These are phyloP conservation scores for Barnardius zonarius DNA, from an alignment of 2,113 vertebrate genomes.

Conservation along the genomic window DNA sequence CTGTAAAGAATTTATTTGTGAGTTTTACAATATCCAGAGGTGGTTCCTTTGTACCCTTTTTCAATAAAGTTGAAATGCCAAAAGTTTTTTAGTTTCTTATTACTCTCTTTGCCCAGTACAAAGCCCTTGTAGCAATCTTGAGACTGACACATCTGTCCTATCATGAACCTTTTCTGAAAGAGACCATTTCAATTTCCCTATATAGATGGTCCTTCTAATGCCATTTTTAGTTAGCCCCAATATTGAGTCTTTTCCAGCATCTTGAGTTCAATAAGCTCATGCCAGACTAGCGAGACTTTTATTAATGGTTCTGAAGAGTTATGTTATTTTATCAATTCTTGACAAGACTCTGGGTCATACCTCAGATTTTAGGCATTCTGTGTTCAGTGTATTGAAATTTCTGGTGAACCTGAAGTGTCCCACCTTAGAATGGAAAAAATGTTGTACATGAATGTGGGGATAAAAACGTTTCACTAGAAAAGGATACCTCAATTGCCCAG, in stretches of 20 bases:
- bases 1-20: slow-evolving; percentile 65
- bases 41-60: slow-evolving; percentile 54
- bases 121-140: not conserved
- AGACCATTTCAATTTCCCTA: not conserved
- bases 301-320: not conserved
- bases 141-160: not conserved
- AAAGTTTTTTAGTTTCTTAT: slow-evolving; percentile 26
- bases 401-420: not conserved
- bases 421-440: not conserved
- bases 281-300: not conserved
- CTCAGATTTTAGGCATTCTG: not conserved
- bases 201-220: not conserved
- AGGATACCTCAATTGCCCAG: not conserved
- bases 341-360: not conserved
- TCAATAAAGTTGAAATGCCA: slow-evolving; percentile 36
- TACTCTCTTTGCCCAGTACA: not conserved
- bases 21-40: slow-evolving; percentile 63
- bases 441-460: not conserved
- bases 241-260: not conserved
- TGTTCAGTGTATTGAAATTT: not conserved
- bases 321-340: not conserved
- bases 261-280: not conserved
- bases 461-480: not conserved
- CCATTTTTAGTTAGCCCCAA: not conserved
- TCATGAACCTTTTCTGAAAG: not conserved